These are phyloP conservation scores for Sympetrum striolatum DNA, from an alignment of 2,888 invertebrate species.

Conservation along the genomic window DNA sequence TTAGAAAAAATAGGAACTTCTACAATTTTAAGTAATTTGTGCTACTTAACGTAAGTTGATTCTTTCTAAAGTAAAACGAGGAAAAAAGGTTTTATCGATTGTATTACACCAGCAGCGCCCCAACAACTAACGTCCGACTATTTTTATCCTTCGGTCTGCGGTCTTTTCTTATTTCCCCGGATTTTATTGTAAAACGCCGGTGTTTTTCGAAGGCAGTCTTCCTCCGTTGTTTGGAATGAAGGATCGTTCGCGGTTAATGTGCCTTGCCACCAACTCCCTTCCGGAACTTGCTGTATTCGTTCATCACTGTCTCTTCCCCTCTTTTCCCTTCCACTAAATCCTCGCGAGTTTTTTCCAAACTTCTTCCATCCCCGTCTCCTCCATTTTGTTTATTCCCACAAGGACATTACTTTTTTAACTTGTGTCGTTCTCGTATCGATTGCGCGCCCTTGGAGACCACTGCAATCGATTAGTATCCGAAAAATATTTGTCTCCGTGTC, in stretches of 20 bases:
- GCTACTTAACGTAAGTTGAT: too few relatives aligned
- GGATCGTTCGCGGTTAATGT: background rate
- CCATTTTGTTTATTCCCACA: background rate
- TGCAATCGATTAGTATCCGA: background rate
- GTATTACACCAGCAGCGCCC: too few relatives aligned
- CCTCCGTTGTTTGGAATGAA: background rate
- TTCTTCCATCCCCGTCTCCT: background rate
- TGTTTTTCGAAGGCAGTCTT: background rate
- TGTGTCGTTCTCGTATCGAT: background rate
- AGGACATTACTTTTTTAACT: background rate
- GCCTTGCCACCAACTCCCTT: background rate
- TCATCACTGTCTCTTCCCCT: slow-evolving; percentile 9
- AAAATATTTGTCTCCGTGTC: background rate
- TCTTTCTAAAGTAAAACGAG: too few relatives aligned
- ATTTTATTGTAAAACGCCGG: too few relatives aligned
- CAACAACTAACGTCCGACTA: too few relatives aligned
- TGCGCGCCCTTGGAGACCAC: background rate
- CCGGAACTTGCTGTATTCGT: slow-evolving; percentile 13
- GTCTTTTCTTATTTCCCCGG: background rate
- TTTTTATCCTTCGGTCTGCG: background rate
- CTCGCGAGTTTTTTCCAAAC: background rate
- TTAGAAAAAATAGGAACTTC: too few relatives aligned
- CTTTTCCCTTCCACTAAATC: background rate
- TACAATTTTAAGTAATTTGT: too few relatives aligned
- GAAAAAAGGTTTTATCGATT: too few relatives aligned